Conservation (phyloP, 2,888 invertebrate species). For the Protophormia terraenovae region DNA sequence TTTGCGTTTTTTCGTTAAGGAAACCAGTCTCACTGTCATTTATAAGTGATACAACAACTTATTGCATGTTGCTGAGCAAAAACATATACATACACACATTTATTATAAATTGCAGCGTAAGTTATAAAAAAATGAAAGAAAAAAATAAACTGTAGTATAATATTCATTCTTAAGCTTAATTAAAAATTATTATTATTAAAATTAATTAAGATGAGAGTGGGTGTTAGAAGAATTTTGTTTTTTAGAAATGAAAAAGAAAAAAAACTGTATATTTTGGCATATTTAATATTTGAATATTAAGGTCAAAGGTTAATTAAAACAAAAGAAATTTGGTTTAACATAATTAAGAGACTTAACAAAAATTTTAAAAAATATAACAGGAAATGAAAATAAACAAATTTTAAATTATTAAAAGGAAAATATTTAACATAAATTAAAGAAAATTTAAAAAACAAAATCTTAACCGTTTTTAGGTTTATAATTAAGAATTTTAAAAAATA, state of each 20-base stretch:
- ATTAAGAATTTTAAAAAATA: no score
- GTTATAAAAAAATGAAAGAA: no score
- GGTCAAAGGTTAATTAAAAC: slow-evolving; percentile 39
- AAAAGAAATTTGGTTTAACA: not conserved
- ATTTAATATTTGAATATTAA: slow-evolving; percentile 21
- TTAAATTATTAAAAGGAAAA: no score
- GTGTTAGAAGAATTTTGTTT: slow-evolving; percentile 35
- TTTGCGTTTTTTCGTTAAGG: no score
- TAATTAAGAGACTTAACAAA: not conserved
- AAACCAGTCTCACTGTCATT: slow-evolving; percentile 60
- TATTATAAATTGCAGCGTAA: no score
- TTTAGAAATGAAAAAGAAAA: not conserved
- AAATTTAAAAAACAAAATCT: no score
- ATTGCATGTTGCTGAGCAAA: not conserved
- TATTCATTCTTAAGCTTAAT: slow-evolving; percentile 58
- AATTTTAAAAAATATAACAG: not conserved
- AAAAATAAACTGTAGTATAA: slow-evolving; percentile 18
- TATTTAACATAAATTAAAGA: no score
- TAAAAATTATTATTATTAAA: slow-evolving; percentile 65
- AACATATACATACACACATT: not conserved
- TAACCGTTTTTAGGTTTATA: no score
- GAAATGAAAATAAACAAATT: no score
- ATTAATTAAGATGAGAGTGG: slow-evolving; percentile 50
- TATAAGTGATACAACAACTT: slow-evolving; percentile 50
- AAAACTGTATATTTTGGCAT: not conserved